Conservation (phyloP, 2,113 vertebrate species). For the Mellivora capensis region DNA sequence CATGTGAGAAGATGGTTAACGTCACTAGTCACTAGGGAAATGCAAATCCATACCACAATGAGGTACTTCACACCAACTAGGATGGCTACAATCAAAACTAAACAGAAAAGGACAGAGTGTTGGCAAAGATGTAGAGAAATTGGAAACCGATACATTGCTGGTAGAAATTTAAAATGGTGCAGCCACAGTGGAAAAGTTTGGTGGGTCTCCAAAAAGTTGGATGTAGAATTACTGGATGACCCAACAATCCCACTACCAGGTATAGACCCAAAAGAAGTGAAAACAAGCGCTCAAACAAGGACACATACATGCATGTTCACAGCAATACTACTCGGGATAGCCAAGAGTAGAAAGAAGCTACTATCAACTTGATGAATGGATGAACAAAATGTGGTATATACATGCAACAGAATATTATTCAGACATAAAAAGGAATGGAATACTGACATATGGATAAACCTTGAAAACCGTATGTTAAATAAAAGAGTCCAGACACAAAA, state of each 20-base stretch:
- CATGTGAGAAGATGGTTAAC: not conserved
- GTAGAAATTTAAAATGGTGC: not conserved
- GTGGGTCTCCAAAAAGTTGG: not conserved
- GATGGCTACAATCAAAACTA: not conserved
- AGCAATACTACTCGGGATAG: not conserved
- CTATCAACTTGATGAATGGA: not conserved
- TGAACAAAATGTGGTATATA: not conserved
- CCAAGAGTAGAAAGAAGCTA: not conserved
- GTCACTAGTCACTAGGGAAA: not conserved
- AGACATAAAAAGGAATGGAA: not conserved
- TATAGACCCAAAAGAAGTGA: not conserved
- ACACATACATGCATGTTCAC: not conserved
- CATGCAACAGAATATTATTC: not conserved
- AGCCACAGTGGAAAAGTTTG: not conserved
- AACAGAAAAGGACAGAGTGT: not conserved
- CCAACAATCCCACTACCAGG: not conserved
- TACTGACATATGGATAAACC: not conserved
- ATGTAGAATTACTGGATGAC: not conserved
- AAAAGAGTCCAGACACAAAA: not conserved
- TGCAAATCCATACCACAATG: not conserved
- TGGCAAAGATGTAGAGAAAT: not conserved
- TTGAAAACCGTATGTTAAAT: not conserved
- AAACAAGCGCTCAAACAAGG: not conserved
- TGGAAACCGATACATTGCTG: not conserved
- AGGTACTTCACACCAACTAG: not conserved